These are phyloP conservation scores for Sinodicranocentrus sp. DNA, from an alignment of 2,888 invertebrate genomes.

Conservation along the genomic window DNA sequence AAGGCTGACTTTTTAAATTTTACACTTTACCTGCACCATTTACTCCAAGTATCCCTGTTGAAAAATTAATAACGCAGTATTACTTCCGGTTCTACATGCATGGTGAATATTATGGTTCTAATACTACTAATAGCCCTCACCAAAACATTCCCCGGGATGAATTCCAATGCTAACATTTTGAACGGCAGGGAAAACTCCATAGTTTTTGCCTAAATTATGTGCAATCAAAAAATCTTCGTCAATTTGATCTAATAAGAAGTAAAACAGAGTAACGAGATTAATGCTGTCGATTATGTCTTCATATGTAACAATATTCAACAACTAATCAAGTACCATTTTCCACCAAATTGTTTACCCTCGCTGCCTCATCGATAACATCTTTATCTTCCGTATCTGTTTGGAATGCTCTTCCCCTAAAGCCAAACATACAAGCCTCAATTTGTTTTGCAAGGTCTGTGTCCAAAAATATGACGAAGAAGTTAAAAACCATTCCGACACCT, in stretches of 20 bases:
- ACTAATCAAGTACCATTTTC: background rate
- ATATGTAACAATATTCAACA: no score
- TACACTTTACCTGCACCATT: conserved; percentile 46
- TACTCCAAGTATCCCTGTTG: conserved; percentile 33
- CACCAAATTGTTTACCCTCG: conserved; percentile 5
- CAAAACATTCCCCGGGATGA: conserved; percentile 38
- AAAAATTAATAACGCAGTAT: background rate
- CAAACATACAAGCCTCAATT: background rate
- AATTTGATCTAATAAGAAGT: background rate
- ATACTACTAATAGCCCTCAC: no score
- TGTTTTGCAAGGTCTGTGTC: conserved; percentile 21
- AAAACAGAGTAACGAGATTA: background rate
- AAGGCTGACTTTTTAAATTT: conserved; percentile 18
- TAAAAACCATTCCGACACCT: background rate
- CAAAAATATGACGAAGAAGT: conserved; percentile 20
- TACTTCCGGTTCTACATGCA: background rate
- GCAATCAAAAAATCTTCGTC: conserved; percentile 18
- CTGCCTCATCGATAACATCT: conserved; percentile 36
- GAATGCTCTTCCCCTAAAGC: conserved; percentile 23
- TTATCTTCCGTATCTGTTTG: conserved; percentile 47
- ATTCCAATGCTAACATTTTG: conserved; percentile 24
- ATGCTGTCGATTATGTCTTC: no score
- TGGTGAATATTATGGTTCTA: no score
- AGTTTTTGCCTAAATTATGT: conserved; percentile 31
- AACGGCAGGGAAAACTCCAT: conserved; percentile 8